These are phyloP conservation scores for Poecilia wingei DNA, from an alignment of 2,797 vertebrate species.

Conservation along the genomic window DNA sequence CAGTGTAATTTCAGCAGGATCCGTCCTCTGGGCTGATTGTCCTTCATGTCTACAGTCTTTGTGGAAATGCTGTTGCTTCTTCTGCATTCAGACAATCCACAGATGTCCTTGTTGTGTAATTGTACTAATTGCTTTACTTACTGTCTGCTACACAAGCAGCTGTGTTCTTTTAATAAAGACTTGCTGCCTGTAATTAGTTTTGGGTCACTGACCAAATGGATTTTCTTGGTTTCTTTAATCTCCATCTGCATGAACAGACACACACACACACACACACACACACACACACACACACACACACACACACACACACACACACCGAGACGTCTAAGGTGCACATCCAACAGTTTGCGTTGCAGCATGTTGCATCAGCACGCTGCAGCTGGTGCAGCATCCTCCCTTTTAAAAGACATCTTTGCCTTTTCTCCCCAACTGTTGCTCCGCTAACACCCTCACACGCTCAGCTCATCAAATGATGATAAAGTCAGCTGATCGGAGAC, in stretches of 20 bases:
- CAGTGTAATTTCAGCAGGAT: slow-evolving; percentile 14
- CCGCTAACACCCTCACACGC: slow-evolving; percentile 9
- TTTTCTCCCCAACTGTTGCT: slow-evolving; percentile 4
- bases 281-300: slow-evolving; percentile 14
- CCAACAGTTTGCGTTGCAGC: slow-evolving; percentile 58
- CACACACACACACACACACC: slow-evolving; percentile 13
- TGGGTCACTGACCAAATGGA: slow-evolving; percentile 49
- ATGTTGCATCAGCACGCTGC: slow-evolving; percentile 61
- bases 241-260: slow-evolving; percentile 39
- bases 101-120: slow-evolving; percentile 61
- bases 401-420: slow-evolving; percentile 37
- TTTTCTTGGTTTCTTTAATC: slow-evolving; percentile 45
- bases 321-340: slow-evolving; percentile 33
- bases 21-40: slow-evolving; percentile 37
- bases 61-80: slow-evolving; percentile 33
- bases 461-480: slow-evolving; percentile 23
- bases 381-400: slow-evolving; percentile 44
- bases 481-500: slow-evolving; percentile 29
- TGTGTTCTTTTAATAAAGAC: slow-evolving; percentile 26
- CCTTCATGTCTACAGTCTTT: slow-evolving; percentile 9
- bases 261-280: slow-evolving; percentile 16
- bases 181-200: slow-evolving; percentile 42
- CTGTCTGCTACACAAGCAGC: slow-evolving; percentile 31
- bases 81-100: slow-evolving; percentile 30
- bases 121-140: slow-evolving; percentile 64